Conservation (phyloP, 2,888 invertebrate genomes). For the Cryptosula pallasiana region DNA sequence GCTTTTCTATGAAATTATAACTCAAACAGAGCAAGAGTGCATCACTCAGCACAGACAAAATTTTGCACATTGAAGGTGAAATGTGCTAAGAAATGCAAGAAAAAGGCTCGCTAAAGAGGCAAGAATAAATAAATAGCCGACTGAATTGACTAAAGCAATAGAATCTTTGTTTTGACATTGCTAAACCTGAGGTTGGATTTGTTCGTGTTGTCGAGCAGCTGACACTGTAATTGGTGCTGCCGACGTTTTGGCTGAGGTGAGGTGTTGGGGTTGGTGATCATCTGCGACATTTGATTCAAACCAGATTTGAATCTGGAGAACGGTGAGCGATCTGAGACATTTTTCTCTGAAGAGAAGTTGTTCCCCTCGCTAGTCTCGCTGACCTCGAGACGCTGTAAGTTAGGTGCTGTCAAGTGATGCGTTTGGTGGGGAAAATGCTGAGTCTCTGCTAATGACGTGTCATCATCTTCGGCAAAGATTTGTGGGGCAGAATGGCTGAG, state of each 20-base stretch:
- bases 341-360: neutral
- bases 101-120: no score
- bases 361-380: neutral
- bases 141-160: conserved; percentile 17
- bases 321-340: neutral
- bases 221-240: neutral
- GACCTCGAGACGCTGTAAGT: neutral
- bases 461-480: neutral
- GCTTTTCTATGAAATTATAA: no score
- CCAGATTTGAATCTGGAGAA: neutral
- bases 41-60: no score
- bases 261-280: neutral
- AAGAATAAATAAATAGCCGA: no score
- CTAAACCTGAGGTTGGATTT: neutral
- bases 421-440: neutral
- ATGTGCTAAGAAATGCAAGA: no score
- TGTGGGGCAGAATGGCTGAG: conserved; percentile 12
- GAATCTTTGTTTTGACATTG: neutral
- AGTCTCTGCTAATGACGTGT: neutral
- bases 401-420: conserved; percentile 8
- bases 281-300: conserved; percentile 22
- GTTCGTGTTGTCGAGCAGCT: neutral
- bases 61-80: no score
- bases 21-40: no score
- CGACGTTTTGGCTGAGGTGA: conserved; percentile 6